Evolutionary conservation across 2,797 vertebrate species (phyloP).

Genomic region (Rhynchonycteris naso): DNA sequence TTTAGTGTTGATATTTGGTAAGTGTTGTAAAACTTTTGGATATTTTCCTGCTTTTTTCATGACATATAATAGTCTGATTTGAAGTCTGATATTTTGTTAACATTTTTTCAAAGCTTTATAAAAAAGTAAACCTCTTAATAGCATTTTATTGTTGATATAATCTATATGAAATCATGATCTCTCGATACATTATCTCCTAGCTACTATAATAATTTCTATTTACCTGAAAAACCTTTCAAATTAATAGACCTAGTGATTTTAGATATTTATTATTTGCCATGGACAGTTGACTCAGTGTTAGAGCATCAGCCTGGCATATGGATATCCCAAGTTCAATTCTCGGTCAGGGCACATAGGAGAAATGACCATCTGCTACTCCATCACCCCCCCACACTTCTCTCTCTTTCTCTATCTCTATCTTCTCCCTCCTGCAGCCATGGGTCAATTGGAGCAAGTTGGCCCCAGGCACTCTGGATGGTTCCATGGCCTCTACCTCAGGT

Average conservation of each 20-base stretch:
- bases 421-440: too few relatives aligned
- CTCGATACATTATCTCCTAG: background rate
- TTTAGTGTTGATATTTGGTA: conserved; percentile 79
- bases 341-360: too few relatives aligned
- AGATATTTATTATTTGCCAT: background rate
- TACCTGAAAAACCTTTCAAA: background rate
- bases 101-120: conserved; percentile 74
- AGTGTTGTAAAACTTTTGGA: conserved; percentile 66
- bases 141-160: conserved; percentile 53
- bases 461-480: too few relatives aligned
- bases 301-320: too few relatives aligned
- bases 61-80: conserved; percentile 58
- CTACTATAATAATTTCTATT: background rate
- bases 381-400: too few relatives aligned
- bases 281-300: too few relatives aligned
- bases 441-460: too few relatives aligned
- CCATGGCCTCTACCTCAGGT: too few relatives aligned
- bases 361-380: too few relatives aligned
- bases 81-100: conserved; percentile 70
- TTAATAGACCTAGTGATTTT: background rate
- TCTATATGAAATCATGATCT: conserved; percentile 30
- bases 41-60: conserved; percentile 75
- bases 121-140: conserved; percentile 61
- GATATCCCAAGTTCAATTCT: too few relatives aligned
- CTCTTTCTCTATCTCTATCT: too few relatives aligned